Conservation (phyloP, 2,797 vertebrate genomes). For the Sebastes hubbsi region DNA sequence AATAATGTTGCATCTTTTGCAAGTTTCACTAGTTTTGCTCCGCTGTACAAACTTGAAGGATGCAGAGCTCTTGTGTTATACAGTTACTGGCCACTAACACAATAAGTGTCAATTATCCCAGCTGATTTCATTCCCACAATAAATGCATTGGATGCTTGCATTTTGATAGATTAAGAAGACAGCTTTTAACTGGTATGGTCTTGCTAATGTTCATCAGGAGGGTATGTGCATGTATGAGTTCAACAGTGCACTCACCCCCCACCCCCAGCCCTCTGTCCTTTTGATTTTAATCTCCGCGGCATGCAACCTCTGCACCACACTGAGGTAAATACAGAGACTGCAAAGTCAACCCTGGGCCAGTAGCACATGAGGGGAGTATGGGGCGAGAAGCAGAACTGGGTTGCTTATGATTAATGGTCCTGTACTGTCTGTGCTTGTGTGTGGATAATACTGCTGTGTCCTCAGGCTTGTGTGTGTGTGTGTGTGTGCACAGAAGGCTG, state of each 20-base stretch:
- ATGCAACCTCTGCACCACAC: slow-evolving; percentile 49
- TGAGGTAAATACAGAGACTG: slow-evolving; percentile 67
- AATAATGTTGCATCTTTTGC: slow-evolving; percentile 1
- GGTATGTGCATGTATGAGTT: background rate
- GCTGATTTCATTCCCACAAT: slow-evolving; percentile 19
- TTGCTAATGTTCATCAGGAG: background rate
- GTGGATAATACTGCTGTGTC: slow-evolving; percentile 9
- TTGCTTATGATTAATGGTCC: slow-evolving; percentile 67
- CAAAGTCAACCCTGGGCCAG: slow-evolving; percentile 61
- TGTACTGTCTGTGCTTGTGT: background rate
- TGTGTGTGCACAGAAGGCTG: background rate
- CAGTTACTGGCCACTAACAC: slow-evolving; percentile 15
- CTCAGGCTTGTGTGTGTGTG: background rate
- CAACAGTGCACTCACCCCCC: slow-evolving; percentile 1
- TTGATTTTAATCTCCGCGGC: slow-evolving; percentile 56
- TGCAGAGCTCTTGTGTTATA: background rate
- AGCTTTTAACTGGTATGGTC: background rate
- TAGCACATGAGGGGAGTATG: slow-evolving; percentile 41
- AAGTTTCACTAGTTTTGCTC: background rate
- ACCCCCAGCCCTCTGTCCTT: slow-evolving; percentile 23
- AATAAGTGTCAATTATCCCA: slow-evolving; percentile 22
- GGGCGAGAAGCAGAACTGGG: slow-evolving; percentile 63
- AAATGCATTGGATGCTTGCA: slow-evolving; percentile 18
- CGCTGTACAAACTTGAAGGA: background rate
- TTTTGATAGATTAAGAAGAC: slow-evolving; percentile 16